phyloP scores from a whole-genome alignment of 2,888 invertebrate species.

The Diplazon laetatorius region DNA sequence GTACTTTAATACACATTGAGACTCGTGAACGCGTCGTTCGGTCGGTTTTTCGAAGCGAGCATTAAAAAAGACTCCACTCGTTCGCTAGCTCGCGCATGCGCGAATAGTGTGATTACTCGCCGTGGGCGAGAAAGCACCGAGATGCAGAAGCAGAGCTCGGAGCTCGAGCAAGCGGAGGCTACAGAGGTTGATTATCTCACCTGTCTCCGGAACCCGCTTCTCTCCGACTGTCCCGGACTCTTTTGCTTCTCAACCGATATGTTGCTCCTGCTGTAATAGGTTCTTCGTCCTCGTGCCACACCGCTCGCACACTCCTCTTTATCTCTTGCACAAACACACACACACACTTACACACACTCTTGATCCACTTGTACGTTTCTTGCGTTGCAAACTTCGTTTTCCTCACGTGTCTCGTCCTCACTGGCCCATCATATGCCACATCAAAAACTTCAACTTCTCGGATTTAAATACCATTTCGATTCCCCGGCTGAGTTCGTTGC shows the following conservation, averaged over 20 bases:
- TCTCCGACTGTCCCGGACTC: slow-evolving; percentile 73
- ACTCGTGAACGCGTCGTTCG: slow-evolving; percentile 32
- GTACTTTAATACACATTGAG: slow-evolving; percentile 6
- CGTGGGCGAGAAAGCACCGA: slow-evolving; percentile 62
- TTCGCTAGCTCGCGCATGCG: slow-evolving; percentile 69
- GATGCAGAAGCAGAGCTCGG: slow-evolving; percentile 72
- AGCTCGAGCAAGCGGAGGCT: slow-evolving; percentile 69
- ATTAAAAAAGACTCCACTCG: no score
- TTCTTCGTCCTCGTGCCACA: slow-evolving; percentile 75
- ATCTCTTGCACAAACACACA: slow-evolving; percentile 25
- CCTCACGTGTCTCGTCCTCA: slow-evolving; percentile 35
- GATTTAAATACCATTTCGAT: slow-evolving; percentile 55
- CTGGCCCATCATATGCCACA: slow-evolving; percentile 57
- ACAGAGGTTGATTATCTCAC: slow-evolving; percentile 80
- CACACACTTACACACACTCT: slow-evolving; percentile 65
- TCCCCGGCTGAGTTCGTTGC: background rate
- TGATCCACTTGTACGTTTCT: slow-evolving; percentile 75
- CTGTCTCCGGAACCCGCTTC: slow-evolving; percentile 77
- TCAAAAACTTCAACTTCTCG: slow-evolving; percentile 24
- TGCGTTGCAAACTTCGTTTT: slow-evolving; percentile 68
- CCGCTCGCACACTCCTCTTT: slow-evolving; percentile 64
- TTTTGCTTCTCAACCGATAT: slow-evolving; percentile 72
- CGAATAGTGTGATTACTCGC: slow-evolving; percentile 79
- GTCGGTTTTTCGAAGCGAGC: slow-evolving; percentile 68
- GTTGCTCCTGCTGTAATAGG: slow-evolving; percentile 78